Base-by-base conservation (phyloP, 2,113 vertebrate genomes). In the Anser brachyrhynchus region DNA sequence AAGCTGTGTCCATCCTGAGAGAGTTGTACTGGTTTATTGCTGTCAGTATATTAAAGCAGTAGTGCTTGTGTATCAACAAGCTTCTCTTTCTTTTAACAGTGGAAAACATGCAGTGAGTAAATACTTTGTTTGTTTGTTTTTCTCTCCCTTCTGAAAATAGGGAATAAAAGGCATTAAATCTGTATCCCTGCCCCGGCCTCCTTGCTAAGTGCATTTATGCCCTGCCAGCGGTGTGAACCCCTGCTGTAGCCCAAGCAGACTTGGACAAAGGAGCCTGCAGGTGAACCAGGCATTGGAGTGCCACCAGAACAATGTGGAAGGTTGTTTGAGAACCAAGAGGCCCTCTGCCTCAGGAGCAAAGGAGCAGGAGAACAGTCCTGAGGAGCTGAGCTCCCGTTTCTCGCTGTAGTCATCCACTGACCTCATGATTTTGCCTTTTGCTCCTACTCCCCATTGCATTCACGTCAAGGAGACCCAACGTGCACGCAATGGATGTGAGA, bases 161-260 rank as follows among this genome's bases (percentile, higher is more conserved):
- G 89, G 61, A 89, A 82, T 74, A 81, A 84, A 87, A 87, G 43
- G 31, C 65, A 33, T 91, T 87, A 84, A 73, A 78, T 72, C 33
- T 43, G 31, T 10, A 14, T 71, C 39, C 44, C 26, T 2, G 3
- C 49, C 78, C 87, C 57, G 16, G 62, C 62, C 74, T 87, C 35
- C 1, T 1, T 54, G 74, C 29, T 39, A 8, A 49, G 54, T 78
- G 49, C 10, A 9, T 61, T 84, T 82, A 37, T 61, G 66, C 28
- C 8, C 73, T 74, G 87, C 80, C 87, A 55, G 57, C 70, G 82
- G 73, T 46, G 52, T 71, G 51, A 35, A 66, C 18, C n/a, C 41
- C 76, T 89, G 69, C 80, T 80, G 69, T 11, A 2, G 81, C 12
- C 37, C 23, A 67, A 67, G 77, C 73, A 76, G 14, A 16, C 29